Evolutionary conservation across 2,797 vertebrate species (phyloP), one percentile per base, ranked within the genome.

Genomic region (Eupleurogrammus muticus): DNA sequence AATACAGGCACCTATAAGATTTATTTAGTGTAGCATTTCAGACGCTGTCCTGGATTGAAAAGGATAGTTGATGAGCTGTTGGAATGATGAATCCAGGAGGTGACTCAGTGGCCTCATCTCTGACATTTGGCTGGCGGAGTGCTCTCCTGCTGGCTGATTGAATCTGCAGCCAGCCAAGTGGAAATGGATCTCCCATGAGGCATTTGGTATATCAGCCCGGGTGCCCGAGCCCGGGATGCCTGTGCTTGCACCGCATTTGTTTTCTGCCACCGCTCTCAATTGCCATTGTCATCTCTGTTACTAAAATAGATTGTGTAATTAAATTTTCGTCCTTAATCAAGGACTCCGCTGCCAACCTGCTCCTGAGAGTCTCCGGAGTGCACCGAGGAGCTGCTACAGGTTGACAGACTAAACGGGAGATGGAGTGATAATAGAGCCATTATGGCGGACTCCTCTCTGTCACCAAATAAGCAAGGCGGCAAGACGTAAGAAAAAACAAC

Each of bases 161-260:
- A 80, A 71, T 85, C 67, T 17, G 51, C 63, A 44, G 59, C 68
- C 74, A 64, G 75, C 76, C 79, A 74, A 80, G 79, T 76, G 75
- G 82, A 89, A 87, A 73, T 81, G 53, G 69, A 86, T 83, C 70
- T 81, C 79, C 75, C 80, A 75, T 75, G 83, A 90, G 86, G 70
- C 75, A 75, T 87, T 83, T 83, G 62, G 81, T 73, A 69, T 73
- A 70, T 77, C 70, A 51, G 71, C 69, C 50, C 24, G 44, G 73
- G 42, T 19, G 34, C 54, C 71, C 68, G 9, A 35, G 21, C 56
- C 58, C 34, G 12, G 55, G 40, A 66, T 75, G 66, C 59, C 58
- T 44, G 68, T 71, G 57, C 59, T 71, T 9, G 12, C 51, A 7
- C 38, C 44, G 16, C 28, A 28, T 76, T 82, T 67, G 42, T 77